Evolutionary conservation across 1,140 invertebrate genomes (phyloP), one percentile per base, ranked within the genome.

Genomic region (Augochlora pura): DNA sequence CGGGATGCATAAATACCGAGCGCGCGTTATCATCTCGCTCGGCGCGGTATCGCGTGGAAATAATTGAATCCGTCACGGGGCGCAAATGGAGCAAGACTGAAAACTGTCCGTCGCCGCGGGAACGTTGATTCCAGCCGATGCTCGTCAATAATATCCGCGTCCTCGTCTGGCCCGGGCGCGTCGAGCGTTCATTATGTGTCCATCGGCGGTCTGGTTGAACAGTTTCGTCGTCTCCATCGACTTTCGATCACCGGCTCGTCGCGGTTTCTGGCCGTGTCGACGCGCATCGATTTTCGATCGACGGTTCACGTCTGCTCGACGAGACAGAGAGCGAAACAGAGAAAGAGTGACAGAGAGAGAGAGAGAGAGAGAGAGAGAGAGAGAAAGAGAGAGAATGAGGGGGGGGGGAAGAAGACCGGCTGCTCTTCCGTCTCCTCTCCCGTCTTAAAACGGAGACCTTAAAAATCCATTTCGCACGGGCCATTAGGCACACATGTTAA

Each of bases 401-500:
- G 32, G 32, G 32, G 32, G 32, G 32, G n/a, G n/a, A n/a, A n/a
- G n/a, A n/a, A 32, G 32, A 32, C 32, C 32, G 32, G 32, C 32
- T 32, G 32, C 32, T 32, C 32, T 32, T 18, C 21, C 10, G 23
- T 32, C 23, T 52, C 49, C 7, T 18, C 49, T 2, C 16, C 49
- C 14, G 49, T 78, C 74, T 81, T 75, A 81, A 83, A 86, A 88
- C 76, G 78, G 74, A 77, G 75, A 81, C 76, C 86, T 86, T 82
- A 83, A 89, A 90, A 89, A 90, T 90, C 86, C 87, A 90, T 90
- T 89, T 90, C 83, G 81, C 88, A 84, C 84, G 86, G 80, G 57
- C 88, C 88, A 90, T 90, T 90, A 90, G 83, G 86, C 84, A 84
- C 86, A 89, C 85, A 89, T 86, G 88, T 86, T 89, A 84, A 82